Percentiles rank a stretch among this genome's conserved stretches.
Conservation (phyloP, 2,888 invertebrate genomes). For the Plutella xylostella region DNA sequence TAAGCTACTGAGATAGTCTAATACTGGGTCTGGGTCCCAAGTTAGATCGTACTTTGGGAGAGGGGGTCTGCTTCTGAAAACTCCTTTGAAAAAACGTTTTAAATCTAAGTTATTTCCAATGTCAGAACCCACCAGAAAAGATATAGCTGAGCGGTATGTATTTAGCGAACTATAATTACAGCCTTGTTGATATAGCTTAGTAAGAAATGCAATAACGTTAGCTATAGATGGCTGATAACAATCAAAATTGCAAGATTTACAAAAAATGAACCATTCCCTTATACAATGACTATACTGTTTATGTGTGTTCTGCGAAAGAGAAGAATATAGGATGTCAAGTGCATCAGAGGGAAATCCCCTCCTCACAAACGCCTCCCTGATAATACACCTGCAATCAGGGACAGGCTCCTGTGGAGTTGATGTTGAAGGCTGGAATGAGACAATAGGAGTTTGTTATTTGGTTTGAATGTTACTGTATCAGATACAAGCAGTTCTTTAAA, state of each 20-base stretch:
- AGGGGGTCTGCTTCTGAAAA: background rate
- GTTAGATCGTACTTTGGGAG: background rate
- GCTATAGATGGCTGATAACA: background rate
- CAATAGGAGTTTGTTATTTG: background rate
- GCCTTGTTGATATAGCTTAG: background rate
- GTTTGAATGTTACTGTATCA: background rate
- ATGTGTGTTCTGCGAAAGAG: slow-evolving; percentile 3
- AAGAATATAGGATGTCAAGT: slow-evolving; percentile 1
- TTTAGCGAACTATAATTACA: background rate
- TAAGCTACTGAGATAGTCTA: background rate
- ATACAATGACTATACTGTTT: slow-evolving; percentile 1
- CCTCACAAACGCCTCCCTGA: background rate
- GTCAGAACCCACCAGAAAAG: background rate
- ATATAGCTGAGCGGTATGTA: background rate
- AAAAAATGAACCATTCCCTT: background rate
- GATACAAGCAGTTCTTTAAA: background rate
- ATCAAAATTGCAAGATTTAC: background rate
- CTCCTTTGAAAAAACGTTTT: slow-evolving; percentile 2
- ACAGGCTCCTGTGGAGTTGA: background rate
- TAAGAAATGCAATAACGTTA: background rate
- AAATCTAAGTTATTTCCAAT: background rate
- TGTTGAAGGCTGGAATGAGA: slow-evolving; percentile 4
- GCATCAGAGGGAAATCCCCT: slow-evolving; percentile 2
- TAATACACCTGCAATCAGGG: background rate
- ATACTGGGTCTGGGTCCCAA: background rate